A percentile compares a stretch with the other conserved stretches of the same genome.
Conservation (phyloP, 2,888 invertebrate species). For the Drosophila antonietae region DNA sequence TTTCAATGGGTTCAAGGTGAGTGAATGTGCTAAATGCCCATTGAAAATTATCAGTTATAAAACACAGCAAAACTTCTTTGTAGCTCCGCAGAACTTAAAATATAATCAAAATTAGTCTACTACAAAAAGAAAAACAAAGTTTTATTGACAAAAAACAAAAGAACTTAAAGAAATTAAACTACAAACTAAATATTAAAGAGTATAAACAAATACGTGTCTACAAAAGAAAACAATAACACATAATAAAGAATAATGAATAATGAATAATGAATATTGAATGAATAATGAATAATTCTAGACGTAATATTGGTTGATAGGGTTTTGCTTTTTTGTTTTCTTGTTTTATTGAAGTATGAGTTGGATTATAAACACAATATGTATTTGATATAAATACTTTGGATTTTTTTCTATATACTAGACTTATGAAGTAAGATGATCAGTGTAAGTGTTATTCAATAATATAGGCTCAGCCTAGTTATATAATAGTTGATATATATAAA, state of each 20-base stretch:
- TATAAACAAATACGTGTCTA: conserved; percentile 41
- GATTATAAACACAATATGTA: conserved; percentile 47
- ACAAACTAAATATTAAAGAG: conserved; percentile 14
- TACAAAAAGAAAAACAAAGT: conserved; percentile 63
- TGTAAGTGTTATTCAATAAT: conserved; percentile 56
- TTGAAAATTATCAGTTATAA: neutral
- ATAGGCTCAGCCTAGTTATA: conserved; percentile 78
- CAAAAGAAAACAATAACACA: conserved; percentile 46
- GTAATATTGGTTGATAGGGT: conserved; percentile 10
- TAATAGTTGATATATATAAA: conserved; percentile 39
- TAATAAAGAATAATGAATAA: conserved; percentile 18
- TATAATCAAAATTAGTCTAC: conserved; percentile 23
- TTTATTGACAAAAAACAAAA: conserved; percentile 72
- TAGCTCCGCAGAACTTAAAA: neutral
- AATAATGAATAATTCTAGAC: conserved; percentile 15
- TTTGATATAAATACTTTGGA: conserved; percentile 76
- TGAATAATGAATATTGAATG: conserved; percentile 13
- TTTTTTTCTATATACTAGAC: conserved; percentile 61
- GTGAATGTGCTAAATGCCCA: no score
- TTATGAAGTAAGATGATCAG: conserved; percentile 52
- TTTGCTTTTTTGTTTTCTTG: conserved; percentile 20
- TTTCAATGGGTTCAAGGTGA: no score
- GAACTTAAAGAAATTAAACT: conserved; percentile 60
- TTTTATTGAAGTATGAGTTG: conserved; percentile 53
- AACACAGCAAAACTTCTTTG: neutral